Base-by-base conservation (phyloP, 2,113 vertebrate genomes). In the Bujurquina vittata region DNA sequence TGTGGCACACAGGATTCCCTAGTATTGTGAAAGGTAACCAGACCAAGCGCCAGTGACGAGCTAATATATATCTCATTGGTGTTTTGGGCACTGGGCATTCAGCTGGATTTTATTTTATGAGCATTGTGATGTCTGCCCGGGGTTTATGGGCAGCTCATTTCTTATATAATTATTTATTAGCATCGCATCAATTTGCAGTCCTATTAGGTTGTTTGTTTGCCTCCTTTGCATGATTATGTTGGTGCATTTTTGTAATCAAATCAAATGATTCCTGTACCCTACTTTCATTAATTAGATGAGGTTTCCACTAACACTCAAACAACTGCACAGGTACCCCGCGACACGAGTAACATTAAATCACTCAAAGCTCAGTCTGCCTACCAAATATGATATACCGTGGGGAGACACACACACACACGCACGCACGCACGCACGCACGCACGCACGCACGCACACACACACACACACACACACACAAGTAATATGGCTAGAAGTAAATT, bases 251-350 rank as follows among this genome's bases (percentile, higher is more conserved):
- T 54, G 46, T 54, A 54, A 72, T 52, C 46, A 72, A 72, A 72
- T 72, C 67, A 72, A 26, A 26, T n/a, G 67, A 72, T 54, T 72
- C 67, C 46, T n/a, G 31, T 72, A 72, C 54, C 46, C 67, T 72
- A 72, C 26, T 72, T 72, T 26, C 26, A 33, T 72, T 33, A 72
- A 72, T 54, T 18, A 54, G 26, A n/a, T 72, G 10, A 43, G 67
- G 26, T 72, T 72, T 54, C 67, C 46, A 33, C 23, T 33, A 72
- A 72, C 43, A 54, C 1, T 11, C 26, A 54, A 26, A 52, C 26
- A 72, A 72, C 26, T 3, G 67, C 67, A 54, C 46, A 72, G 67
- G 67, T 72, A 54, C 65, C 67, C 46, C 33, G 46, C 10, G 2
- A 46, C 46, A 54, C 1, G 7, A 14, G 26, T 72, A 72, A n/a